Conservation (phyloP, 2,113 vertebrate species). For the Solea solea region DNA sequence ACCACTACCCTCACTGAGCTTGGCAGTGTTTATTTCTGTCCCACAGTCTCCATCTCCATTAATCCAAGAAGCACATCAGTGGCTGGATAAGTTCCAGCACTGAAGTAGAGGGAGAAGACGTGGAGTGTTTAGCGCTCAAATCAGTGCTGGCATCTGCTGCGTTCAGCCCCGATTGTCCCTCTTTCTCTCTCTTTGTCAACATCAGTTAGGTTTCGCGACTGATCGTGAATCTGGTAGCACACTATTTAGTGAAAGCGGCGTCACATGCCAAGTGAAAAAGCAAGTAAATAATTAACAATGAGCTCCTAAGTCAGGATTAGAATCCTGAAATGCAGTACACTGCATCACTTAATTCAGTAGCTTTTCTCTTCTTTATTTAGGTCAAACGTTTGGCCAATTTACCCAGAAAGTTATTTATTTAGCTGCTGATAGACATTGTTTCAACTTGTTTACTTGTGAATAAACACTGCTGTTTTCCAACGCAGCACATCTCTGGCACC, state of each 20-base stretch:
- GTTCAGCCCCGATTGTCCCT: constrained; percentile 21
- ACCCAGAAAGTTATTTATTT: not conserved
- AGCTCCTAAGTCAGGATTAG: constrained; percentile 3
- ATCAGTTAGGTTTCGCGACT: constrained; percentile 12
- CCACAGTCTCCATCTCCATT: constrained; percentile 27
- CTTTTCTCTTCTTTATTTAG: not conserved
- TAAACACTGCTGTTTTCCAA: constrained; percentile 26
- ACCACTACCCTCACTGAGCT: constrained; percentile 23
- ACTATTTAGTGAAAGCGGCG: not conserved
- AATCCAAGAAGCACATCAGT: constrained; percentile 30
- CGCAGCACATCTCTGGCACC: constrained; percentile 35
- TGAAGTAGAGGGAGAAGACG: constrained; percentile 20
- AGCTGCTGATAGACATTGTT: constrained; percentile 1
- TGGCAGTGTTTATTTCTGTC: constrained; percentile 14
- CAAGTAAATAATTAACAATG: not conserved
- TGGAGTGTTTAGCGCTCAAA: constrained; percentile 26
- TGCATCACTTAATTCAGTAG: not conserved
- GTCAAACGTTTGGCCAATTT: not conserved
- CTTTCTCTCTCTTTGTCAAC: constrained; percentile 12
- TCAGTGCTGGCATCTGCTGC: not conserved
- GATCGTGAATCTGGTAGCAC: constrained; percentile 11
- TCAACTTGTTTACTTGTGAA: constrained; percentile 39
- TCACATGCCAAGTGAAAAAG: not conserved
- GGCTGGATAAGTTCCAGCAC: constrained; percentile 35
- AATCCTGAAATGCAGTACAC: constrained; percentile 6